phyloP scores from a whole-genome alignment of 2,888 invertebrate genomes.

The Pocota personata region DNA sequence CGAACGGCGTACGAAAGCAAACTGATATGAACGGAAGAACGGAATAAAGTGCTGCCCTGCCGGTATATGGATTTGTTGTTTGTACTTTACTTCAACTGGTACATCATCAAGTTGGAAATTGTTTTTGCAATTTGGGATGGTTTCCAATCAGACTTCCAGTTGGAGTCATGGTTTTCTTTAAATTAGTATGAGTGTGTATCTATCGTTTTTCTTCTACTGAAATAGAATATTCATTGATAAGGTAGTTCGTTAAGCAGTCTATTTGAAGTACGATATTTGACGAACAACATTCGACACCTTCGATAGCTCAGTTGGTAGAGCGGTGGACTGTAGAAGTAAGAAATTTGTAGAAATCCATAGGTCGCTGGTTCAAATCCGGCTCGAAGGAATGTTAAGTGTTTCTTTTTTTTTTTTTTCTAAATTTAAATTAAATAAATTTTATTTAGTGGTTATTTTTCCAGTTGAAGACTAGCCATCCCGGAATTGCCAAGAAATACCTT shows the following conservation, averaged over 20 bases:
- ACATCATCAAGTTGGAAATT: slow-evolving; percentile 14
- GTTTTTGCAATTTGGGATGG: slow-evolving; percentile 11
- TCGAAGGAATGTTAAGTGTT: slow-evolving; percentile 35
- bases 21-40: slow-evolving; percentile 71
- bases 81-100: slow-evolving; percentile 23
- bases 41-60: not conserved
- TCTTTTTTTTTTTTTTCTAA: slow-evolving; percentile 1
- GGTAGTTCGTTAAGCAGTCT: not conserved
- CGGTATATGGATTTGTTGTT: slow-evolving; percentile 25
- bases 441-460: no score
- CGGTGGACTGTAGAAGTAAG: slow-evolving; percentile 66
- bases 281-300: not conserved
- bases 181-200: slow-evolving; percentile 23
- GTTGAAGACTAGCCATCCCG: no score
- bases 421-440: not conserved
- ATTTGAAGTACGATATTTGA: not conserved
- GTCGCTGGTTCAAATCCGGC: slow-evolving; percentile 74
- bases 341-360: slow-evolving; percentile 65
- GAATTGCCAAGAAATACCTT: no score
- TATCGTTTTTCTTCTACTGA: not conserved
- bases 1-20: slow-evolving; percentile 76
- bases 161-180: slow-evolving; percentile 33
- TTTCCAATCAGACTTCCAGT: slow-evolving; percentile 65
- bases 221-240: slow-evolving; percentile 10
- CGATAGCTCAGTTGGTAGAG: slow-evolving; percentile 74